Evolutionary conservation across 2,888 invertebrate species (phyloP).

Genomic region (Phoenoteleia sp.): DNA sequence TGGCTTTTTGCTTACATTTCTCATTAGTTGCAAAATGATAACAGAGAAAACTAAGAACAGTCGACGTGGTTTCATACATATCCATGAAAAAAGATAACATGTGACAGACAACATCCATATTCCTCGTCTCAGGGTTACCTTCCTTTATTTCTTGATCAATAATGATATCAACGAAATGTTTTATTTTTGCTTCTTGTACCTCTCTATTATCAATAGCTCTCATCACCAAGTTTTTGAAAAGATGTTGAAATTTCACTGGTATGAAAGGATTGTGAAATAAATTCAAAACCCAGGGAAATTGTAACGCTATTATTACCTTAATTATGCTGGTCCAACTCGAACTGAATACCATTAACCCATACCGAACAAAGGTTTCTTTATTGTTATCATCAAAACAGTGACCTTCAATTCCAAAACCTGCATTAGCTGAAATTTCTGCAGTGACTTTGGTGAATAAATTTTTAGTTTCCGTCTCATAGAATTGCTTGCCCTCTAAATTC

Average conservation of each 20-base stretch:
- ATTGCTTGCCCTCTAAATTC: neutral
- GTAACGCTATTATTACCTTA: neutral
- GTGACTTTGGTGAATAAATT: conserved; percentile 66
- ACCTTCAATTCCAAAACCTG: conserved; percentile 74
- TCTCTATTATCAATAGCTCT: neutral
- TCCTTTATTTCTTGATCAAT: conserved; percentile 84
- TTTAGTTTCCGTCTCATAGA: conserved; percentile 78
- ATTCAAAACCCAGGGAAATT: conserved; percentile 18
- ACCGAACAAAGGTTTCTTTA: too few species aligned
- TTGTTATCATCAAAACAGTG: conserved; percentile 68
- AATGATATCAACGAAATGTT: conserved; percentile 83
- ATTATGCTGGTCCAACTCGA: neutral
- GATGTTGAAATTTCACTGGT: conserved; percentile 80
- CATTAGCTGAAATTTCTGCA: conserved; percentile 68
- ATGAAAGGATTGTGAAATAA: conserved; percentile 82
- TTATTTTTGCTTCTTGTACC: too few species aligned
- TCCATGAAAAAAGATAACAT: conserved; percentile 87
- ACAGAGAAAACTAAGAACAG: conserved; percentile 85
- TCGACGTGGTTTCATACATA: conserved; percentile 87
- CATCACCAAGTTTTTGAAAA: conserved; percentile 77
- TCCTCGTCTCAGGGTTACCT: conserved; percentile 81
- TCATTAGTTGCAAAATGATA: conserved; percentile 86
- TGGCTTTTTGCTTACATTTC: conserved; percentile 86
- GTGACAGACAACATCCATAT: conserved; percentile 78
- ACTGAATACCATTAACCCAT: too few species aligned